Conservation (phyloP, 2,113 vertebrate species). For the Urocitellus parryii region DNA sequence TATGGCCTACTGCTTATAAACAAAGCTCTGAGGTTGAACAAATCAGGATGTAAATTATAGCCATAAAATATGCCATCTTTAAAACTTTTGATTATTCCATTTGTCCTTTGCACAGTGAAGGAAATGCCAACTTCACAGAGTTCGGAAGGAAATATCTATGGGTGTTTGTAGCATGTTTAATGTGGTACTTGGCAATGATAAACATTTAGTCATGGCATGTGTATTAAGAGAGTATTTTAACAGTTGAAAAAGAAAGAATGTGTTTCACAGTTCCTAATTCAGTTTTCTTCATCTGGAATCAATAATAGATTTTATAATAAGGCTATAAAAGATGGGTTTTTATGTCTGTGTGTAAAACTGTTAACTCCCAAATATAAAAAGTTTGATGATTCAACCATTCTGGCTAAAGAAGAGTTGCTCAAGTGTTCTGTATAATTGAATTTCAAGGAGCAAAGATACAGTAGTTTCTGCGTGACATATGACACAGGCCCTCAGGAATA, state of each 20-base stretch:
- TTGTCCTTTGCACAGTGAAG: neutral
- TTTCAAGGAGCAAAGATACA: neutral
- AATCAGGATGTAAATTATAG: neutral
- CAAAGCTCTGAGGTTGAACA: neutral
- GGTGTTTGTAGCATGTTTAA: neutral
- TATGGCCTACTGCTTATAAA: neutral
- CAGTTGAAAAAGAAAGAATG: neutral
- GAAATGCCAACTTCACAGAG: neutral
- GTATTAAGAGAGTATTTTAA: neutral
- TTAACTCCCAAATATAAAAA: conserved; percentile 11
- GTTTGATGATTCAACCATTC: neutral
- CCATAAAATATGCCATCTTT: neutral
- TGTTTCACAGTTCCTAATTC: neutral
- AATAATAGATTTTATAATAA: neutral
- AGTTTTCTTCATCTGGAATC: conserved; percentile 11
- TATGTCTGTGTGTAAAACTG: neutral
- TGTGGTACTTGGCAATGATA: neutral
- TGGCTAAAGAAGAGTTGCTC: conserved; percentile 1
- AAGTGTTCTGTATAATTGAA: neutral
- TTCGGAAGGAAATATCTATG: neutral
- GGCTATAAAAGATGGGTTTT: neutral
- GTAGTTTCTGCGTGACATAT: neutral
- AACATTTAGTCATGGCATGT: neutral
- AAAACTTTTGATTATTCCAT: neutral
- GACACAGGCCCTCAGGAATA: neutral